Conservation (phyloP, 2,888 invertebrate species). For the Torymus texanus region DNA sequence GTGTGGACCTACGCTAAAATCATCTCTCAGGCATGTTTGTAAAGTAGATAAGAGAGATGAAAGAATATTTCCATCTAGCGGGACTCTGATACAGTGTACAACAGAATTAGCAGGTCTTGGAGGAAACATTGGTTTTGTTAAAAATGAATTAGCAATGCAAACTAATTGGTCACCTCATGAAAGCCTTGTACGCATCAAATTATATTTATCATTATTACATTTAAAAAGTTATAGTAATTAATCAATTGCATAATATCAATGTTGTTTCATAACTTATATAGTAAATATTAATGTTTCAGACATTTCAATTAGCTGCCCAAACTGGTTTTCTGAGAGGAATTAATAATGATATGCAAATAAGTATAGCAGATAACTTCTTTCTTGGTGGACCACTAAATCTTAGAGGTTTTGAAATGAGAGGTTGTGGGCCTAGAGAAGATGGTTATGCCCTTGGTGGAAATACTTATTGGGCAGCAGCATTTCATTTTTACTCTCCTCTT, state of each 20-base stretch:
- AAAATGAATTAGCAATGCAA: slow-evolving; percentile 87
- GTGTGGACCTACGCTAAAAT: slow-evolving; percentile 92
- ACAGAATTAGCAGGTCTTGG: slow-evolving; percentile 93
- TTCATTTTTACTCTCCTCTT: slow-evolving; percentile 92
- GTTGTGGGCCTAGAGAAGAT: slow-evolving; percentile 90
- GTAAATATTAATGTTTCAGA: slow-evolving; percentile 75
- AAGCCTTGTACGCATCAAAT: slow-evolving; percentile 77
- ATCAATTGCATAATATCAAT: no score
- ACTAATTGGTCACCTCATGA: slow-evolving; percentile 81
- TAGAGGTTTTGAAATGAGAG: slow-evolving; percentile 90
- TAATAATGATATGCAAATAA: slow-evolving; percentile 78
- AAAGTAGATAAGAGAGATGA: slow-evolving; percentile 88
- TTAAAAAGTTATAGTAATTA: slow-evolving; percentile 3
- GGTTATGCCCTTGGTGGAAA: slow-evolving; percentile 85
- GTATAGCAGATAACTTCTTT: slow-evolving; percentile 86
- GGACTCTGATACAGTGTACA: slow-evolving; percentile 83
- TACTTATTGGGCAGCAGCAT: slow-evolving; percentile 89
- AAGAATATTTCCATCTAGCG: slow-evolving; percentile 86
- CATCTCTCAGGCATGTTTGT: slow-evolving; percentile 87
- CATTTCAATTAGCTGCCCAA: slow-evolving; percentile 83
- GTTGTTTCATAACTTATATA: neutral
- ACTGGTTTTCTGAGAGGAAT: slow-evolving; percentile 82
- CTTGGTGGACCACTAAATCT: slow-evolving; percentile 93
- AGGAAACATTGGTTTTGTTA: slow-evolving; percentile 93
- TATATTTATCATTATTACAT: slow-evolving; percentile 15